Conservation (phyloP, 2,888 invertebrate species). For the Homarus gammarus region DNA sequence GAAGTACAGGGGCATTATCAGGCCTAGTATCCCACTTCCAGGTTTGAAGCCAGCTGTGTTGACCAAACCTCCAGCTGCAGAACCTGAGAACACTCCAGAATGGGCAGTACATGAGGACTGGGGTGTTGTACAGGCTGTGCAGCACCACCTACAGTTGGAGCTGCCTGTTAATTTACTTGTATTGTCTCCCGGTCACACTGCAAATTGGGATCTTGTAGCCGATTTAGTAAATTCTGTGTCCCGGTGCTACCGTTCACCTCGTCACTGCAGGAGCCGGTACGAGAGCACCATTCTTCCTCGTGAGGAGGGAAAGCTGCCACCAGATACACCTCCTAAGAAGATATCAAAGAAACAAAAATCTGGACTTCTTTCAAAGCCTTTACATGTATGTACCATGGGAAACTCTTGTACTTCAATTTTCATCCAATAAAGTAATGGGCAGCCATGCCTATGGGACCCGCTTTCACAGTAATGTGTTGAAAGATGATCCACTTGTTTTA, state of each 20-base stretch:
- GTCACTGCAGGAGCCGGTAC: conserved; percentile 94
- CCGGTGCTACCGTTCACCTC: conserved; percentile 91
- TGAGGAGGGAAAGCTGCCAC: conserved; percentile 86
- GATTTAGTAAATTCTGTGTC: conserved; percentile 94
- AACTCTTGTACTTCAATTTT: too few species aligned
- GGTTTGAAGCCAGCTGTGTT: conserved; percentile 77
- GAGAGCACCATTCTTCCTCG: conserved; percentile 92
- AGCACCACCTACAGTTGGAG: conserved; percentile 80
- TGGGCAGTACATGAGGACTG: conserved; percentile 96
- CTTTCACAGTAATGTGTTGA: too few species aligned
- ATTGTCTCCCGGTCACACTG: conserved; percentile 89
- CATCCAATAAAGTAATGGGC: too few species aligned
- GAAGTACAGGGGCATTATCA: conserved; percentile 66
- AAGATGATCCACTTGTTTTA: too few species aligned
- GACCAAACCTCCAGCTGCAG: conserved; percentile 78
- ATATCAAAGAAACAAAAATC: conserved; percentile 88
- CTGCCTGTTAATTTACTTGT: conserved; percentile 88
- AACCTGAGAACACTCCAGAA: conserved; percentile 86
- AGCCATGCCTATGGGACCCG: too few species aligned
- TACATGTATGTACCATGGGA: conserved; percentile 45
- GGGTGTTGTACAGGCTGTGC: conserved; percentile 87
- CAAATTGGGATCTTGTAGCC: conserved; percentile 97
- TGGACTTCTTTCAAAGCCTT: conserved; percentile 56
- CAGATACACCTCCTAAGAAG: conserved; percentile 83
- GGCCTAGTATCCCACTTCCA: conserved; percentile 74